Evolutionary conservation across 2,113 vertebrate species (phyloP).

Genomic region (human): DNA sequence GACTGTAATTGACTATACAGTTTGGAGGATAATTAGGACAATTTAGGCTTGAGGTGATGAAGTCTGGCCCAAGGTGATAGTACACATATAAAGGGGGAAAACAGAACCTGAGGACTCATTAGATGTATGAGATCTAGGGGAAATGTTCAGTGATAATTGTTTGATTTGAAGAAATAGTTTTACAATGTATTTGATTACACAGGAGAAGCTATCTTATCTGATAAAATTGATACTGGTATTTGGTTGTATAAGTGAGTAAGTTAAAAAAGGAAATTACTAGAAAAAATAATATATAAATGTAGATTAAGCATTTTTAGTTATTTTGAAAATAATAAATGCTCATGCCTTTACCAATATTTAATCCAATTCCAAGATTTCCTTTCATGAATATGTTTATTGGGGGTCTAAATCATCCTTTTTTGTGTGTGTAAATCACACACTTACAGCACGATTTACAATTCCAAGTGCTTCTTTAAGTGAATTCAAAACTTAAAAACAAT

Average conservation of each 20-base stretch:
- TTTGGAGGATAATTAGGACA: background rate
- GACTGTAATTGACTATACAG: background rate
- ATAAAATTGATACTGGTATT: background rate
- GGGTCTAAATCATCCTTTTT: background rate
- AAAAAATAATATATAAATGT: background rate
- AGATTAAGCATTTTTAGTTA: background rate
- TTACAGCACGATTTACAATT: background rate
- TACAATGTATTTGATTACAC: background rate
- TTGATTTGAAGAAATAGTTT: background rate
- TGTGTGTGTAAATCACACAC: background rate
- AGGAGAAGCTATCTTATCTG: background rate
- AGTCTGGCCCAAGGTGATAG: background rate
- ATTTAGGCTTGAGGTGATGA: background rate
- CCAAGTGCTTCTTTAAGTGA: background rate
- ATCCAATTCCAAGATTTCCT: background rate
- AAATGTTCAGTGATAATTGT: background rate
- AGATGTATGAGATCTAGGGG: background rate
- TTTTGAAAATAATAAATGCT: slow-evolving; percentile 24
- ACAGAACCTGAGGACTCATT: background rate
- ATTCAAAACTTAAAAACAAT: background rate
- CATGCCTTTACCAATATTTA: background rate
- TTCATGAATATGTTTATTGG: background rate
- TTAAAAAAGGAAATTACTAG: background rate
- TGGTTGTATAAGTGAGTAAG: background rate
- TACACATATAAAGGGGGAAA: background rate